phyloP scores from a whole-genome alignment of 2,797 vertebrate species.

The Enteromius fasciolatus region DNA sequence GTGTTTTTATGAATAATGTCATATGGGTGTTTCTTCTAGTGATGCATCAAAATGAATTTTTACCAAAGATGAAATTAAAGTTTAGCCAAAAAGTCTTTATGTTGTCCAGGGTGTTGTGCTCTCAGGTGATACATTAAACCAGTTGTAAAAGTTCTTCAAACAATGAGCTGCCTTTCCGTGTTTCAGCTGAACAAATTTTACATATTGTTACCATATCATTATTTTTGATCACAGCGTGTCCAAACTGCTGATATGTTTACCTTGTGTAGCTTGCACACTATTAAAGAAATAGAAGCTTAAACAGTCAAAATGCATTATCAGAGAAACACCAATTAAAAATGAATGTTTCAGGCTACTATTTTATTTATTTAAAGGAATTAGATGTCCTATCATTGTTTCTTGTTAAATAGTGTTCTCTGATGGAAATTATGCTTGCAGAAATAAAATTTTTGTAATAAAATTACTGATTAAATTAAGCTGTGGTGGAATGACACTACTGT shows the following conservation, averaged over 20 bases:
- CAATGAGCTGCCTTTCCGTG: background rate
- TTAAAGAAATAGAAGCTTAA: background rate
- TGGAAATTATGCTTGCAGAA: background rate
- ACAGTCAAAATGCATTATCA: background rate
- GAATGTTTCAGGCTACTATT: background rate
- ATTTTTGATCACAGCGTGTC: background rate
- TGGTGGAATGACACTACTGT: background rate
- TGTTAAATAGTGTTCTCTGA: background rate
- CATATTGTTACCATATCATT: background rate
- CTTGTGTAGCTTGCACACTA: background rate
- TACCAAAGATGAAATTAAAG: background rate
- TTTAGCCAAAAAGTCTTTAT: background rate
- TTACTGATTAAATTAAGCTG: background rate
- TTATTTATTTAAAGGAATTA: background rate
- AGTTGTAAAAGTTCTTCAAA: background rate
- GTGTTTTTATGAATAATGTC: constrained; percentile 28
- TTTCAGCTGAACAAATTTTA: background rate
- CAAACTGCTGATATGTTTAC: background rate
- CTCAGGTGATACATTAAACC: background rate
- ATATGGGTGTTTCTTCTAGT: background rate
- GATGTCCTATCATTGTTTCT: background rate
- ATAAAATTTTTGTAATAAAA: background rate
- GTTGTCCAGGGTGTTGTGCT: no score
- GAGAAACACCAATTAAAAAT: background rate
- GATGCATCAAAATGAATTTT: background rate